phyloP scores from a whole-genome alignment of 1,140 invertebrate genomes.

The Drosophila novamexicana region DNA sequence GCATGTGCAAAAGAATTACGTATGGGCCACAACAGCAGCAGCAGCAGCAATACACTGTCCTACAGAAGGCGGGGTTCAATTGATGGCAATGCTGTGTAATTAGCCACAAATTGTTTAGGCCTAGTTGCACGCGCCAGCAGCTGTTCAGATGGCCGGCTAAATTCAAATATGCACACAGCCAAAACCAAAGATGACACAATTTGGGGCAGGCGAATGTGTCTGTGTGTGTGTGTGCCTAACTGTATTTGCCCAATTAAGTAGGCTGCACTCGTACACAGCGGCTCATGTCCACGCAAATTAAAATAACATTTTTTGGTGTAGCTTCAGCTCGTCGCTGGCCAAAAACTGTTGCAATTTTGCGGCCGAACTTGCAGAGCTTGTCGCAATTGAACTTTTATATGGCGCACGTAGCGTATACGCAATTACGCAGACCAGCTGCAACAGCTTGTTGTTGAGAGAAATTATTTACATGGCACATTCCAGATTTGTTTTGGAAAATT shows the following conservation, averaged over 20 bases:
- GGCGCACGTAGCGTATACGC: constrained; percentile 66
- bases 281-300: constrained; percentile 63
- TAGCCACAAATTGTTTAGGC: constrained; percentile 82
- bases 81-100: constrained; percentile 79
- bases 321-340: constrained; percentile 26
- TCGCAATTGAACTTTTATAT: constrained; percentile 73
- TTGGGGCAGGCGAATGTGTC: constrained; percentile 46
- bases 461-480: constrained; percentile 1
- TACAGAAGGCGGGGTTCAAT: constrained; percentile 56
- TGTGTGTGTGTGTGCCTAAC: constrained; percentile 27
- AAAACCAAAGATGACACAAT: constrained; percentile 81
- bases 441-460: constrained; percentile 19
- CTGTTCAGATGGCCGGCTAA: constrained; percentile 42
- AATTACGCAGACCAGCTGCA: constrained; percentile 54
- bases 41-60: constrained; percentile 18
- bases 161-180: constrained; percentile 70
- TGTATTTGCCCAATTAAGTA: constrained; percentile 70
- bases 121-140: constrained; percentile 64
- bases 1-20: constrained; percentile 38
- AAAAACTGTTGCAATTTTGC: constrained; percentile 61
- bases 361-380: constrained; percentile 48
- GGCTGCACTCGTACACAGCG: constrained; percentile 63
- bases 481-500: too few relatives aligned
- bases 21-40: constrained; percentile 25
- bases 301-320: constrained; percentile 64